These are phyloP conservation scores for Lasioglossum pauxillum DNA, from an alignment of 2,888 invertebrate genomes.

Conservation along the genomic window DNA sequence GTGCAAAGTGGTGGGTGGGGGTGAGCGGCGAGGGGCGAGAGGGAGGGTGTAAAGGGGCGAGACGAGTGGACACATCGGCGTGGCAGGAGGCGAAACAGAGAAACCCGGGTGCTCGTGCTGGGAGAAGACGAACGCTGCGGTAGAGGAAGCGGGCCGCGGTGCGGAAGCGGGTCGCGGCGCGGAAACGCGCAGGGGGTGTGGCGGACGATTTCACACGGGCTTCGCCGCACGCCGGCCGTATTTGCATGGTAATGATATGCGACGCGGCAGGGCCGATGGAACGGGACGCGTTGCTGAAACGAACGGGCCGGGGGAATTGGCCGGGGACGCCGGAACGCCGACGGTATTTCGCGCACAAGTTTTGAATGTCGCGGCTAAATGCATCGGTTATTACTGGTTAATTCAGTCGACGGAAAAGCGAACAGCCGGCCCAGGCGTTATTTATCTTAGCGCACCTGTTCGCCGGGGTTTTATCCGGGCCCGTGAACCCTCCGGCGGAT, in stretches of 20 bases:
- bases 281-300: constrained; percentile 39
- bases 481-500: background rate
- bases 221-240: constrained; percentile 74
- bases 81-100: constrained; percentile 21
- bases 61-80: constrained; percentile 20
- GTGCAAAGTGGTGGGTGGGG: background rate
- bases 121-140: constrained; percentile 13
- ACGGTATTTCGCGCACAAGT: constrained; percentile 75
- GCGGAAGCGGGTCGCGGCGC: constrained; percentile 18
- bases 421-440: constrained; percentile 47
- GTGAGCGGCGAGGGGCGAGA: background rate
- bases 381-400: constrained; percentile 79
- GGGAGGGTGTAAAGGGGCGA: background rate
- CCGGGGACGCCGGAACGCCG: constrained; percentile 31
- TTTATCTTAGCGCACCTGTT: constrained; percentile 44
- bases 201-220: constrained; percentile 68
- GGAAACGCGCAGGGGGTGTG: constrained; percentile 19
- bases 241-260: constrained; percentile 83
- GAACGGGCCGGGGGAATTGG: constrained; percentile 13
- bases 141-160: constrained; percentile 17
- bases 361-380: constrained; percentile 78
- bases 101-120: background rate
- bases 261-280: constrained; percentile 69
- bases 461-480: constrained; percentile 20
- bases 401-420: constrained; percentile 69